Evolutionary conservation across 1,140 invertebrate species (phyloP), one percentile per base, ranked within the genome.

Genomic region (Macrostomum lignano): DNA sequence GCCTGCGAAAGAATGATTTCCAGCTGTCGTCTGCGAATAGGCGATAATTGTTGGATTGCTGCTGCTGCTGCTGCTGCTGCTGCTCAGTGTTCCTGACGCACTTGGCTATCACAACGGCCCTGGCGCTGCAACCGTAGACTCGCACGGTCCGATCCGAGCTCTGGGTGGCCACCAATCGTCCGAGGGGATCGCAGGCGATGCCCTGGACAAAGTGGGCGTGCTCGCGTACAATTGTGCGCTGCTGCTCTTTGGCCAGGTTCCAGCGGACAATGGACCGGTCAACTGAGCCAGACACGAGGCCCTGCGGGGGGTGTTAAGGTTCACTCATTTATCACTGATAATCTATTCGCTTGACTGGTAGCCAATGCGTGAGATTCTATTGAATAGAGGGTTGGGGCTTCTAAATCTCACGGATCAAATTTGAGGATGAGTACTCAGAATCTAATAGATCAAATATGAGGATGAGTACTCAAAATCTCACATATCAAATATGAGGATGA

Each of bases 21-120:
- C 91, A 66, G 1, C 79, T 84, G 48, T 91, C 82, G 52, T 93
- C 84, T 46, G 84, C 71, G 51, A 78, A 94, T 21, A 88, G 61
- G 29, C 71, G 25, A 33, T 44, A 42, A 31, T 42, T 35, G 37
- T 54, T 57, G 2, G 41, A 34, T 39, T 47, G 49, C 6, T 15
- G 34, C 4, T 44, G 42, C 3, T 40, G 32, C 21, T 21, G 26
- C 25, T 39, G 21, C n/a, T 39, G 23, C 36, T n/a, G n/a, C n/a
- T n/a, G n/a, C n/a, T n/a, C n/a, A n/a, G n/a, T n/a, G n/a, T n/a
- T n/a, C n/a, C n/a, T n/a, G n/a, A n/a, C n/a, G 13, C 17, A 3
- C 20, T 15, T 11, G 11, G 38, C 20, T 38, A n/a, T 17, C n/a
- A 7, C n/a, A 17, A 11, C 9, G 3, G 2, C 5, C 19, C 19